These are phyloP conservation scores for Sthenelais limicola DNA, from an alignment of 2,888 invertebrate genomes.

Conservation along the genomic window DNA sequence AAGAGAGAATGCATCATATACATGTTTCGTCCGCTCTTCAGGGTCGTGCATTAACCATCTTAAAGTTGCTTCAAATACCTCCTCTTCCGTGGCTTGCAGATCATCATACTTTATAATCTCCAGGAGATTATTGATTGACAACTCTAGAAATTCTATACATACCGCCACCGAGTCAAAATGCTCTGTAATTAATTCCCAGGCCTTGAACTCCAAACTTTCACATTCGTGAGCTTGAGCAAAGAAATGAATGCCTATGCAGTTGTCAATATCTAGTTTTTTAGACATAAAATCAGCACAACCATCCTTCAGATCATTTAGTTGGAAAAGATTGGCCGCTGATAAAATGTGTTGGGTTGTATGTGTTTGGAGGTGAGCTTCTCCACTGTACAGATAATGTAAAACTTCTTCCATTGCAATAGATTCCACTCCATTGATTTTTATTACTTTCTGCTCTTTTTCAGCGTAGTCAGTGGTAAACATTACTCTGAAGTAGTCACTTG, in stretches of 20 bases:
- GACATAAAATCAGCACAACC: conserved; percentile 85
- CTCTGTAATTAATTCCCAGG: conserved; percentile 47
- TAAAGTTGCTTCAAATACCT: conserved; percentile 83
- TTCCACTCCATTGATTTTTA: conserved; percentile 83
- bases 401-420: conserved; percentile 84
- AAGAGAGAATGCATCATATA: conserved; percentile 68
- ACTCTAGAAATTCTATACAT: conserved; percentile 65
- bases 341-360: conserved; percentile 83
- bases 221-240: conserved; percentile 53
- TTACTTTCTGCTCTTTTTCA: conserved; percentile 67
- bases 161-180: conserved; percentile 44
- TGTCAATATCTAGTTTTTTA: conserved; percentile 80
- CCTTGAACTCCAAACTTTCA: conserved; percentile 44
- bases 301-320: conserved; percentile 84
- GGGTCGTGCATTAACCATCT: conserved; percentile 79
- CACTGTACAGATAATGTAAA: conserved; percentile 87
- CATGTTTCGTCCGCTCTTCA: conserved; percentile 75
- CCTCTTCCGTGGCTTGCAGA: conserved; percentile 89
- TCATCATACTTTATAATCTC: conserved; percentile 85
- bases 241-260: conserved; percentile 82
- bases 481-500: conserved; percentile 50
- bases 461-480: conserved; percentile 48
- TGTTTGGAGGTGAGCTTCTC: conserved; percentile 82
- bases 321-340: conserved; percentile 88
- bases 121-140: conserved; percentile 83